These are phyloP conservation scores for Sebastes cheni DNA, from an alignment of 2,797 vertebrate species.

Conservation along the genomic window DNA sequence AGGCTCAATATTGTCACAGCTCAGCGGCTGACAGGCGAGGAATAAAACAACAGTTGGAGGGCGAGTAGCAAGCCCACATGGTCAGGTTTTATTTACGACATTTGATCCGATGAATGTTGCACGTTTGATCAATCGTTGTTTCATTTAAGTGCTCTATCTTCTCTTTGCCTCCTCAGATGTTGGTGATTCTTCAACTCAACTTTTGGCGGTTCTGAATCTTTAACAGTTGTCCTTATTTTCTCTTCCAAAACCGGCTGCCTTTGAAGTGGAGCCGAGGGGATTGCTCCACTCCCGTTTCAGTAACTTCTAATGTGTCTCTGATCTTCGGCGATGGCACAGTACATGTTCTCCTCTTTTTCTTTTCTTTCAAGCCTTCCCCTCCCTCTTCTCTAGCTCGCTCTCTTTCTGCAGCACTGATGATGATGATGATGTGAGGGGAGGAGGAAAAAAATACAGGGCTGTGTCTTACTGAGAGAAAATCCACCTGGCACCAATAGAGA, in stretches of 20 bases:
- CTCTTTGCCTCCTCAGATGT: slow-evolving; percentile 38
- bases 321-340: slow-evolving; percentile 68
- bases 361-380: slow-evolving; percentile 32
- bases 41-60: not conserved
- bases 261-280: slow-evolving; percentile 78
- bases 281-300: slow-evolving; percentile 70
- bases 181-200: slow-evolving; percentile 54
- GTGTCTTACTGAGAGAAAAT: slow-evolving; percentile 21
- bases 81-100: not conserved
- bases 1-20: slow-evolving; percentile 5
- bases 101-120: not conserved
- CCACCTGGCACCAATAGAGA: slow-evolving; percentile 24
- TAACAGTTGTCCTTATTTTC: slow-evolving; percentile 72
- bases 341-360: slow-evolving; percentile 31
- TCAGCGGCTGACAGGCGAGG: not conserved
- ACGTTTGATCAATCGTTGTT: slow-evolving; percentile 8
- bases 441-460: not conserved
- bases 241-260: slow-evolving; percentile 57
- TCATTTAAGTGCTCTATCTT: not conserved
- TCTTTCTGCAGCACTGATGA: slow-evolving; percentile 29
- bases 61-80: not conserved
- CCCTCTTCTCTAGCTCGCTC: not conserved
- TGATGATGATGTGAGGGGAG: not conserved
- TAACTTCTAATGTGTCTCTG: slow-evolving; percentile 71
- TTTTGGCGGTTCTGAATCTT: slow-evolving; percentile 70